These are phyloP conservation scores for Ceyx cyanopectus DNA, from an alignment of 2,113 vertebrate species.

Conservation along the genomic window DNA sequence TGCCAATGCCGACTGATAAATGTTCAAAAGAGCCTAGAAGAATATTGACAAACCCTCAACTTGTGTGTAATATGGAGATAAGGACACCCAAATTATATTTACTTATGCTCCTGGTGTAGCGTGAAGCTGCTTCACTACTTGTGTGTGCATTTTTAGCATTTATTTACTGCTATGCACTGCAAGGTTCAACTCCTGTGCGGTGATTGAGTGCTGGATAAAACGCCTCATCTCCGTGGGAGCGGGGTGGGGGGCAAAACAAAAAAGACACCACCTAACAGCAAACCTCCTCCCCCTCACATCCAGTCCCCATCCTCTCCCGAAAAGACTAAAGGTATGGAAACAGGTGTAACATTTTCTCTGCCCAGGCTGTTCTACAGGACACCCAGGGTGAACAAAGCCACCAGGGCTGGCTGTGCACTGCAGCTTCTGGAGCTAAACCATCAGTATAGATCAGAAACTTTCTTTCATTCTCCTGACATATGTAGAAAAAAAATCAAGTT, in stretches of 20 bases:
- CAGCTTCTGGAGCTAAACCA: background rate
- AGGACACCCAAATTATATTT: slow-evolving; percentile 78
- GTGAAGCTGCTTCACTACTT: slow-evolving; percentile 44
- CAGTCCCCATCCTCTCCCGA: background rate
- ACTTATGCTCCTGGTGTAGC: slow-evolving; percentile 35
- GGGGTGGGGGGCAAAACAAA: background rate
- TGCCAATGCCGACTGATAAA: slow-evolving; percentile 76
- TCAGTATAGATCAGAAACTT: background rate
- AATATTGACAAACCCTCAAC: slow-evolving; percentile 79
- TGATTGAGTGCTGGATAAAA: background rate
- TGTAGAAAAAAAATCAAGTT: background rate
- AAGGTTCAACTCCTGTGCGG: background rate
- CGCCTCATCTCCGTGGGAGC: background rate
- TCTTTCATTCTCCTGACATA: background rate
- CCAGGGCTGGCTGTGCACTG: background rate
- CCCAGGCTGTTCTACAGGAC: background rate
- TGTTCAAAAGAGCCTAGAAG: slow-evolving; percentile 72
- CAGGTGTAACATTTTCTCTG: background rate
- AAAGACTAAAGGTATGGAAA: background rate
- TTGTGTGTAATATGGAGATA: slow-evolving; percentile 76
- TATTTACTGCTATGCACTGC: background rate
- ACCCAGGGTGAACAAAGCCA: background rate
- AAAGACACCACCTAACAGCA: background rate
- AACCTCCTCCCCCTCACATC: background rate
- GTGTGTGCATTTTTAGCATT: background rate